Percentiles rank a stretch among this genome's conserved stretches.
Conservation (phyloP, 2,797 vertebrate species). For the Hydrophis major region DNA sequence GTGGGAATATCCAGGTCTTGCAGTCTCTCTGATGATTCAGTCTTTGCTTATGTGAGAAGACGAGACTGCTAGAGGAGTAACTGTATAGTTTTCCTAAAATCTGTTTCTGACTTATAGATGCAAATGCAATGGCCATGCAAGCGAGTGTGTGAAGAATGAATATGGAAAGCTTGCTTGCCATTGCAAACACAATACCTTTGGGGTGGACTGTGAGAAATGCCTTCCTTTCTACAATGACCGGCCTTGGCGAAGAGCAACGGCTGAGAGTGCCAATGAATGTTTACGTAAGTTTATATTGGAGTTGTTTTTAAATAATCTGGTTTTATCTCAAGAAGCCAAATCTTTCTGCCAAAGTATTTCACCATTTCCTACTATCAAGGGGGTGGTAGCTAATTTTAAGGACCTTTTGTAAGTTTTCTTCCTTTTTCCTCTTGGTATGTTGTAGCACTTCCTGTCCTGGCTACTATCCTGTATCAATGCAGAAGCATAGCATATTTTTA, state of each 20-base stretch:
- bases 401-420: not conserved
- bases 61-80: slow-evolving; percentile 15
- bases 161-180: slow-evolving; percentile 81
- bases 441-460: not conserved
- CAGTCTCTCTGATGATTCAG: not conserved
- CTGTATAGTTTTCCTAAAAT: not conserved
- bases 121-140: slow-evolving; percentile 95
- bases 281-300: slow-evolving; percentile 76
- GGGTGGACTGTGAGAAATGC: slow-evolving; percentile 86
- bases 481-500: not conserved
- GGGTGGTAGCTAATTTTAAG: slow-evolving; percentile 22
- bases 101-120: slow-evolving; percentile 74
- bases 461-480: not conserved
- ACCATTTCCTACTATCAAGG: not conserved
- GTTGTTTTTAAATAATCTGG: slow-evolving; percentile 14
- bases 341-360: not conserved
- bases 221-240: slow-evolving; percentile 92
- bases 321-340: not conserved
- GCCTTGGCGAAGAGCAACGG: slow-evolving; percentile 89
- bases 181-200: slow-evolving; percentile 94
- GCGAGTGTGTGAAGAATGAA: slow-evolving; percentile 80
- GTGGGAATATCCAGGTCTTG: not conserved
- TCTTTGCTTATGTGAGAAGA: not conserved
- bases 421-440: not conserved
- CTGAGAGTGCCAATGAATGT: slow-evolving; percentile 87